Base-by-base conservation (phyloP, 1,140 invertebrate genomes). In the Ips typographus region DNA sequence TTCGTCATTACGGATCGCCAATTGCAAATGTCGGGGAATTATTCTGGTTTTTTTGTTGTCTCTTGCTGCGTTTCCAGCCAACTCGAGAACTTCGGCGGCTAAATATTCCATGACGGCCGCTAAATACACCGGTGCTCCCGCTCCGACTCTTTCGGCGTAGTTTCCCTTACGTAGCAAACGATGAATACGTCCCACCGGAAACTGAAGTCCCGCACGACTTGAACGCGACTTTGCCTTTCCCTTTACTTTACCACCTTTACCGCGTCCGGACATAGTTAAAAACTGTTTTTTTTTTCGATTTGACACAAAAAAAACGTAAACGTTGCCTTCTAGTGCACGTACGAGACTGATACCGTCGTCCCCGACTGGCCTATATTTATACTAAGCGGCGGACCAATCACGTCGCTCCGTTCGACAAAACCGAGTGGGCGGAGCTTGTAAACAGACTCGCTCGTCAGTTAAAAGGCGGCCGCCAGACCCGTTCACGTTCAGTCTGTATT, bases 1-100 rank as follows among this genome's bases (percentile, higher is more conserved):
- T 73, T 94, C 92, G 81, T 96, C 94, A 80, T 94, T 94, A 44
- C 90, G 84, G 36, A 95, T 90, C 4, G 92, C 94, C 56, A 95
- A 79, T 69, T 94, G 86, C 1, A 95, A 83, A 78, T 96, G 93
- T 47, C 93, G 84, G 0, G 94, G 94, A 62, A 90, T 90, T 47
- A 95, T 91, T 64, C 92, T 71, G 84, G 1, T 84, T 75, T 85
- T 83, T 39, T 87, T 86, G 71, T 88, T 87, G 43, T 88, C 84
- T 38, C 82, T 77, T 0, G 93, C 92, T 22, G 91, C 91, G 74
- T 94, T 92, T 2, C 91, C 89, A 40, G 91, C 90, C 80, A 92
- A 85, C 75, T 92, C 90, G 60, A 91, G 80, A 22, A 93, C 87
- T 73, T 73, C 72, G 80, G 92, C 91, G 69, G 87, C 78, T 42